phyloP scores from a whole-genome alignment of 1,140 invertebrate genomes.

The Cylas formicarius region DNA sequence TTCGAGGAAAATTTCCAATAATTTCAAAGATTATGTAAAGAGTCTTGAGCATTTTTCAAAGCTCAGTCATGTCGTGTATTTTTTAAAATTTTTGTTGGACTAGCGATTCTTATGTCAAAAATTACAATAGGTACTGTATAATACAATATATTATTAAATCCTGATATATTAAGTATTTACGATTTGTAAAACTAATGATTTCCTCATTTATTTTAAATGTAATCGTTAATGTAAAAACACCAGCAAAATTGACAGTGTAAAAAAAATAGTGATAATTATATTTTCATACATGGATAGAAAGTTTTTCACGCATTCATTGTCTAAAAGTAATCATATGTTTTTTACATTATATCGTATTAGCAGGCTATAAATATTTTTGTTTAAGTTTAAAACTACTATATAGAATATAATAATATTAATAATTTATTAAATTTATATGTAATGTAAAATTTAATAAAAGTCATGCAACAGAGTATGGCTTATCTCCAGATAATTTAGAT shows the following conservation, averaged over 20 bases:
- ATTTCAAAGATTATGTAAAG: slow-evolving; percentile 24
- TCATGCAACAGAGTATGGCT: slow-evolving; percentile 41
- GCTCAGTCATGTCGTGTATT: background rate
- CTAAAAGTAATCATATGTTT: slow-evolving; percentile 37
- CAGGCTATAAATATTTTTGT: slow-evolving; percentile 37
- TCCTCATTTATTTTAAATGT: slow-evolving; percentile 18
- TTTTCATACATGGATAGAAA: slow-evolving; percentile 34
- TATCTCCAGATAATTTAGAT: too few relatives aligned
- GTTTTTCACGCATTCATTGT: slow-evolving; percentile 36
- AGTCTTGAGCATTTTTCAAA: slow-evolving; percentile 21
- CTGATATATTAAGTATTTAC: slow-evolving; percentile 31
- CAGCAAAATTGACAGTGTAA: slow-evolving; percentile 39
- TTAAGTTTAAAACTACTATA: slow-evolving; percentile 39
- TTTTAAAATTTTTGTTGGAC: slow-evolving; percentile 14
- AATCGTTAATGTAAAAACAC: slow-evolving; percentile 32
- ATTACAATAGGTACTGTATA: slow-evolving; percentile 24
- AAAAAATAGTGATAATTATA: slow-evolving; percentile 32
- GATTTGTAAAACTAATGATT: slow-evolving; percentile 29
- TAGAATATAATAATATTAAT: slow-evolving; percentile 40
- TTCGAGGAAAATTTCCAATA: slow-evolving; percentile 25
- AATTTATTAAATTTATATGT: slow-evolving; percentile 38
- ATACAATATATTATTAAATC: slow-evolving; percentile 28
- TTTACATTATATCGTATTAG: slow-evolving; percentile 39
- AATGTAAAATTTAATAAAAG: slow-evolving; percentile 42
- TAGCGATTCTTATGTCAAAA: slow-evolving; percentile 17